Evolutionary conservation across 2,797 vertebrate genomes (phyloP).

Genomic region (Artibeus jamaicensis): DNA sequence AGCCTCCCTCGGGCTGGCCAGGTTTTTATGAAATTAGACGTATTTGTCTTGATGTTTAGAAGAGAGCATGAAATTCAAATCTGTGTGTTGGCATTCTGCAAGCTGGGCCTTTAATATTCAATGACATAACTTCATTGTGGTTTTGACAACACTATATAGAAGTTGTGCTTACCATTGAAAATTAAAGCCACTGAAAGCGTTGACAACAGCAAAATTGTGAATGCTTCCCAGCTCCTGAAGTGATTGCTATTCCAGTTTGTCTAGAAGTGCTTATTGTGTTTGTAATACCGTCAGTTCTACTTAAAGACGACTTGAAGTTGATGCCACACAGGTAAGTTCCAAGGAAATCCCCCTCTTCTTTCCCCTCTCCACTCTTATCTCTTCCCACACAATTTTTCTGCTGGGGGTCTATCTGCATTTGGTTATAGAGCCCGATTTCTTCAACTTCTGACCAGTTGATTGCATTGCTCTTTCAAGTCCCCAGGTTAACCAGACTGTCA

Average conservation of each 20-base stretch:
- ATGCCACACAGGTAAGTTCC: constrained; percentile 80
- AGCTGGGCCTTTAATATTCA: constrained; percentile 87
- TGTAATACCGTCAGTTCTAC: constrained; percentile 88
- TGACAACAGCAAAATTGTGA: constrained; percentile 87
- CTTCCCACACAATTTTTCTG: constrained; percentile 12
- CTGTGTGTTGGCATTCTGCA: constrained; percentile 82
- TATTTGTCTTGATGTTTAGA: constrained; percentile 89
- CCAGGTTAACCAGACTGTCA: neutral
- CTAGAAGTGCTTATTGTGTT: constrained; percentile 88
- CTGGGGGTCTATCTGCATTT: constrained; percentile 40
- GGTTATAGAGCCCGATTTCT: neutral
- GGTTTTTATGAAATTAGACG: constrained; percentile 87
- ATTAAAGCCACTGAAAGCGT: constrained; percentile 88
- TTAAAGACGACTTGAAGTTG: constrained; percentile 84
- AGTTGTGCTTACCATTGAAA: constrained; percentile 88
- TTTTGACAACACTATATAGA: constrained; percentile 87
- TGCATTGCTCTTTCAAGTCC: constrained; percentile 31
- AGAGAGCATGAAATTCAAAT: constrained; percentile 87
- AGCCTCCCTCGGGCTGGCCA: constrained; percentile 77
- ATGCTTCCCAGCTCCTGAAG: constrained; percentile 83
- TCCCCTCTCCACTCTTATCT: neutral
- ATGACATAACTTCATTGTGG: constrained; percentile 87
- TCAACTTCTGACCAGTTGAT: constrained; percentile 1
- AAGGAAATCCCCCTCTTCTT: constrained; percentile 75
- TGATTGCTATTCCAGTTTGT: constrained; percentile 88